Percentiles rank a stretch among this genome's conserved stretches.
Conservation (phyloP, 92 coral and sea anemone species). For the Siderastrea radians region DNA sequence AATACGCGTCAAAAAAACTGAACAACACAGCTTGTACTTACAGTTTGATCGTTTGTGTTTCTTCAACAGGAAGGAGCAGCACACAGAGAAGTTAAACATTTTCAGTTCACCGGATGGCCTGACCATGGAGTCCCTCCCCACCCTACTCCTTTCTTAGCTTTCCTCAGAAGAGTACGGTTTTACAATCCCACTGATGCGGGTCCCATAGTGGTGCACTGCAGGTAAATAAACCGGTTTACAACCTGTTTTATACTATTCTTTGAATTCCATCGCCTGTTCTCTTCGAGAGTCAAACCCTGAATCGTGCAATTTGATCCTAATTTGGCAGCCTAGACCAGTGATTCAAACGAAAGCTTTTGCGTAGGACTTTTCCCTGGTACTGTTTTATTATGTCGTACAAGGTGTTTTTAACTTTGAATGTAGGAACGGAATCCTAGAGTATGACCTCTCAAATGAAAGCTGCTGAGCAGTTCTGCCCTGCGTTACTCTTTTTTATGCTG, state of each 20-base stretch:
- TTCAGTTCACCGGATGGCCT: constrained; percentile 98
- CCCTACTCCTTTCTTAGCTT: constrained; percentile 94
- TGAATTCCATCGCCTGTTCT: too few relatives aligned
- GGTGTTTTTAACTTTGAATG: too few relatives aligned
- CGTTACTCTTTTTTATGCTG: too few relatives aligned
- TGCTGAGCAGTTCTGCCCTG: too few relatives aligned
- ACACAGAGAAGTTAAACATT: constrained; percentile 92
- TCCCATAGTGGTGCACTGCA: constrained; percentile 96
- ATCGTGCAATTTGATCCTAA: not conserved
- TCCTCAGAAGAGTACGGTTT: constrained; percentile 90
- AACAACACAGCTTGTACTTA: not conserved
- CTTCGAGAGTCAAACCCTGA: not conserved
- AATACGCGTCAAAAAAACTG: not conserved
- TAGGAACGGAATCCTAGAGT: too few relatives aligned
- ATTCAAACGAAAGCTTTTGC: too few relatives aligned
- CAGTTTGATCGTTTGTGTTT: not conserved
- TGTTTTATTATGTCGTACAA: too few relatives aligned
- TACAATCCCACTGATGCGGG: constrained; percentile 97
- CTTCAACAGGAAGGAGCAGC: constrained; percentile 71
- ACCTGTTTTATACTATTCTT: not conserved
- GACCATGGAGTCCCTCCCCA: constrained; percentile 96
- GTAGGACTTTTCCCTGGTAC: too few relatives aligned
- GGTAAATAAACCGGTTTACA: constrained; percentile 61
- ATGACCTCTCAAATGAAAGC: too few relatives aligned
- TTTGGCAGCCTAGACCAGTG: too few relatives aligned